Percentiles rank a stretch among this genome's conserved stretches.
phyloP scores from a whole-genome alignment of 2,113 vertebrate species.

The Phylloscopus trochilus region DNA sequence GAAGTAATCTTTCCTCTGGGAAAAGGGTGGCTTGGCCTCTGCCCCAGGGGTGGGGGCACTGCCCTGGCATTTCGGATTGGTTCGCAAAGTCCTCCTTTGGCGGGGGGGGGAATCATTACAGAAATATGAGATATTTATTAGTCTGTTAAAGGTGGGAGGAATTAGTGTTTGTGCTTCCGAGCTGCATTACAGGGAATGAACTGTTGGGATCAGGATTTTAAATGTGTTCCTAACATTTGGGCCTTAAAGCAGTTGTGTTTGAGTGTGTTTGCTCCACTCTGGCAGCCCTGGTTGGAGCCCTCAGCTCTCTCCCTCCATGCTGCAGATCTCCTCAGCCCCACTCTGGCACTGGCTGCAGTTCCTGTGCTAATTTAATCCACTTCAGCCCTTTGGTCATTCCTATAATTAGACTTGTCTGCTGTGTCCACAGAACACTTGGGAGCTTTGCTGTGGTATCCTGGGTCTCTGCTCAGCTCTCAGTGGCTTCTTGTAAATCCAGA shows the following conservation, averaged over 20 bases:
- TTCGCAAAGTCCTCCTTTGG: not conserved
- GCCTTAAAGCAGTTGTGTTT: not conserved
- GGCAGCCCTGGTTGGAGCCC: not conserved
- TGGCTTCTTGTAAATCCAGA: not conserved
- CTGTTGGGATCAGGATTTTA: not conserved
- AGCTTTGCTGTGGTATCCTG: not conserved
- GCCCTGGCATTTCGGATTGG: not conserved
- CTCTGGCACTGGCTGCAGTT: not conserved
- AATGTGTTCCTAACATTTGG: not conserved
- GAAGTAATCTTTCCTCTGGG: slow-evolving; percentile 1
- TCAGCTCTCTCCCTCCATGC: not conserved
- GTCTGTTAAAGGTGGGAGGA: not conserved
- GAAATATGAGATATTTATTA: not conserved
- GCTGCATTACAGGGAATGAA: not conserved
- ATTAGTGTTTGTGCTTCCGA: not conserved
- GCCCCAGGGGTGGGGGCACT: not conserved
- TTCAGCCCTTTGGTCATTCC: slow-evolving; percentile 41
- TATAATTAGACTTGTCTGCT: slow-evolving; percentile 53
- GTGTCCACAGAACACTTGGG: not conserved
- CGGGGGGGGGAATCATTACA: not conserved
- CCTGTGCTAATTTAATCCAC: slow-evolving; percentile 52
- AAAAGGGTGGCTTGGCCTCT: not conserved
- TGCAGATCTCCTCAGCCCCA: not conserved
- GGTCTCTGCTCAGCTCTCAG: not conserved
- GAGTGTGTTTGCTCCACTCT: not conserved